Evolutionary conservation across 2,888 invertebrate species (phyloP), one percentile per base, ranked within the genome.

Genomic region (Scaptomyza reducta): DNA sequence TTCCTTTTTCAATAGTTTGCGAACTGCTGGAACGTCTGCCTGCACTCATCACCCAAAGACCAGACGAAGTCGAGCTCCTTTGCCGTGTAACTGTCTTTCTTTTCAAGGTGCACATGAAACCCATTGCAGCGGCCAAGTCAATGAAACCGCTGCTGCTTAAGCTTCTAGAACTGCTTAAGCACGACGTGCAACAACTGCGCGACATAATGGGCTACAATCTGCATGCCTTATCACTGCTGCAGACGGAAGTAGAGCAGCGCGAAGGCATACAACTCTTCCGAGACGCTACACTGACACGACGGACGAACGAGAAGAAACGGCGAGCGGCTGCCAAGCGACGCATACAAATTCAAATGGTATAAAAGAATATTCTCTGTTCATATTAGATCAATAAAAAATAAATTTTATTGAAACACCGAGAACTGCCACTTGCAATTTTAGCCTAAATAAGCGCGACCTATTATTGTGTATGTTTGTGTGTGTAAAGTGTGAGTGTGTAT

Each of bases 181-280:
- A 60, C 1, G 86, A 89, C 29, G 80, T 91, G 0, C 74, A 70
- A 14, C 84, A 90, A 6, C 67, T 93, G 14, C 92, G 98, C 94
- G 96, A 98, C 90, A 93, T 94, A 85, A 94, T 97, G 47, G 98
- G 98, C 5, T 96, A 94, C 90, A 99, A 99, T 92, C 92, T 96
- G 71, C 96, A 97, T 90, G 97, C 96, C 0, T 92, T 98, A 87
- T 94, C 94, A 64, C 95, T 96, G 91, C 89, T 97, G 53, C 95
- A 96, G 85, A 93, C 95, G 56, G 94, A 95, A 71, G 93, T 96
- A 11, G 97, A 97, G 91, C 94, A 95, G 73, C 93, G 93, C 1
- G 95, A 96, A 77, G 94, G 95, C 54, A 94, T 97, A 25, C 94
- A 95, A 80, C 92, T 97, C 74, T 98, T 98, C 92, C 93, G 93